Conservation (phyloP, 2,888 invertebrate genomes). For the Amphipyra tragopoginis region DNA sequence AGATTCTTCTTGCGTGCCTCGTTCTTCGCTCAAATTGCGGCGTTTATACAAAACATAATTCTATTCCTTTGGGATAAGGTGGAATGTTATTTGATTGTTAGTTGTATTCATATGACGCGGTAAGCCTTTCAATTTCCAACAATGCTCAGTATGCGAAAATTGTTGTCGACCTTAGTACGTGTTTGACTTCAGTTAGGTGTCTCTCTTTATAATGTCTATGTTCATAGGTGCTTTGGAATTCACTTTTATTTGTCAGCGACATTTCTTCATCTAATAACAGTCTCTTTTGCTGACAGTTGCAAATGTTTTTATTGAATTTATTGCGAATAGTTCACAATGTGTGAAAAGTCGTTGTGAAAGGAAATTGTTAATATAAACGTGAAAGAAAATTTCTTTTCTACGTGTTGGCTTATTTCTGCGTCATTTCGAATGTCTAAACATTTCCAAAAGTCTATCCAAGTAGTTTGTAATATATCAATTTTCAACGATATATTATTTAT, state of each 20-base stretch:
- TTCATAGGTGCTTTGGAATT: slow-evolving; percentile 64
- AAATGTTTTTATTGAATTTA: slow-evolving; percentile 37
- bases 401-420: too few relatives aligned
- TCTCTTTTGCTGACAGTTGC: slow-evolving; percentile 44
- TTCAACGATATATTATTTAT: too few relatives aligned
- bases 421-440: too few relatives aligned
- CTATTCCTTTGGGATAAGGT: slow-evolving; percentile 50
- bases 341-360: too few relatives aligned
- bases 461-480: too few relatives aligned
- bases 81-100: slow-evolving; percentile 44
- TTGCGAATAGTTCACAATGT: background rate
- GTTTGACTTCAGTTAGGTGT: slow-evolving; percentile 69
- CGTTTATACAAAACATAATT: slow-evolving; percentile 35
- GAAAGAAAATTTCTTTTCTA: too few relatives aligned
- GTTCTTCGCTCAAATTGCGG: slow-evolving; percentile 28
- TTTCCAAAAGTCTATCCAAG: too few relatives aligned
- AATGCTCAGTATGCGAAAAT: slow-evolving; percentile 83
- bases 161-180: slow-evolving; percentile 81
- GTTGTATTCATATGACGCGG: slow-evolving; percentile 67
- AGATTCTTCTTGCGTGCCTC: slow-evolving; percentile 72
- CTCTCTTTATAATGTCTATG: slow-evolving; percentile 61
- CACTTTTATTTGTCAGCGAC: slow-evolving; percentile 56
- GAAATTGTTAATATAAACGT: too few relatives aligned
- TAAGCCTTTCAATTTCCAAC: slow-evolving; percentile 80
- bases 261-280: slow-evolving; percentile 55